Percentiles rank a stretch among this genome's conserved stretches.
Conservation (phyloP, 2,797 vertebrate species). For the Lagorchestes hirsutus region DNA sequence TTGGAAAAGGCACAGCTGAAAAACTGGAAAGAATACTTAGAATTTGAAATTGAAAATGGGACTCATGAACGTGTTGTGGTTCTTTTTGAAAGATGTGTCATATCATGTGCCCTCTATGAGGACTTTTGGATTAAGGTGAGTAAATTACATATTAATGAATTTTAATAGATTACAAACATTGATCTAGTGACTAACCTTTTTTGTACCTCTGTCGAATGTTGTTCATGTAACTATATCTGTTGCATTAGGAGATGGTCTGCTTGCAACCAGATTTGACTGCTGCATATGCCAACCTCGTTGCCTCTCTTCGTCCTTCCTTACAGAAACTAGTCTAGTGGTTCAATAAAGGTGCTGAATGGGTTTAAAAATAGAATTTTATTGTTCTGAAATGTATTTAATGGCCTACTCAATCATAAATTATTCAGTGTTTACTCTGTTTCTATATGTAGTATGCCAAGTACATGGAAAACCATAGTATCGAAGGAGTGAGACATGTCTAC, state of each 20-base stretch:
- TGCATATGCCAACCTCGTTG: slow-evolving; percentile 99
- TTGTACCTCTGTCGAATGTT: slow-evolving; percentile 99
- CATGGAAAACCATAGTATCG: slow-evolving; percentile 97
- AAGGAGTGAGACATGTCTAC: slow-evolving; percentile 97
- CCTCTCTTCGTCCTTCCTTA: slow-evolving; percentile 99
- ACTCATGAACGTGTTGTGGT: slow-evolving; percentile 97
- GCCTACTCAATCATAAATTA: slow-evolving; percentile 86
- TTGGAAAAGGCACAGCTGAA: slow-evolving; percentile 98
- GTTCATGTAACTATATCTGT: slow-evolving; percentile 99
- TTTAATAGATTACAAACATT: slow-evolving; percentile 90
- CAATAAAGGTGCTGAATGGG: slow-evolving; percentile 99
- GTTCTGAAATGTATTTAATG: slow-evolving; percentile 96
- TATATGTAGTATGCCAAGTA: slow-evolving; percentile 99
- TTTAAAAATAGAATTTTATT: slow-evolving; percentile 99
- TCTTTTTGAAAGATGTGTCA: slow-evolving; percentile 98
- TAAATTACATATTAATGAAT: slow-evolving; percentile 72
- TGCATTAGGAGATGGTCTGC: slow-evolving; percentile 99
- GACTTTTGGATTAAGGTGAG: slow-evolving; percentile 99
- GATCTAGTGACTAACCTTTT: slow-evolving; percentile 97
- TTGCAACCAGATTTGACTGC: slow-evolving; percentile 99
- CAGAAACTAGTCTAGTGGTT: slow-evolving; percentile 99
- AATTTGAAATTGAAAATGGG: slow-evolving; percentile 99
- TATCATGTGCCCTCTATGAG: slow-evolving; percentile 99
- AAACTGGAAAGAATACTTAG: slow-evolving; percentile 99
- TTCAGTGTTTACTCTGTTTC: slow-evolving; percentile 89